phyloP scores from a whole-genome alignment of 2,797 vertebrate genomes.

The Hippoglossus hippoglossus region DNA sequence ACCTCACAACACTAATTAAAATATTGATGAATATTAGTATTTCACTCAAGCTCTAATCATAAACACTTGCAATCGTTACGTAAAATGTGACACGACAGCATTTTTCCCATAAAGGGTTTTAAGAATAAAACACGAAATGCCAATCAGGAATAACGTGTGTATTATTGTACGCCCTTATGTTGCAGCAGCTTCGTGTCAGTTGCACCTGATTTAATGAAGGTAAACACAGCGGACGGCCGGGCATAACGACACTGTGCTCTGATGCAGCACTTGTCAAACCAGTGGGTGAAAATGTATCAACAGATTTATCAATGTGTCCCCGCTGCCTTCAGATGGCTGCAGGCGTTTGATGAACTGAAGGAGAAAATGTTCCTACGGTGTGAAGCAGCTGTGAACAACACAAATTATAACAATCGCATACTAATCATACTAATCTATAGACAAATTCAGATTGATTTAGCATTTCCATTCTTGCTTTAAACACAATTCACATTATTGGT shows the following conservation, averaged over 20 bases:
- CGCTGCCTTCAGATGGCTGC: not conserved
- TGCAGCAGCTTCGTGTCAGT: not conserved
- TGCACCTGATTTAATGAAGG: not conserved
- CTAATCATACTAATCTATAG: not conserved
- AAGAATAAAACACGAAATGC: not conserved
- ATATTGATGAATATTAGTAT: no score
- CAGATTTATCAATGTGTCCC: constrained; percentile 1
- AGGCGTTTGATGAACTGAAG: not conserved
- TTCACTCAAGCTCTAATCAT: not conserved
- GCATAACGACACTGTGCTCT: not conserved
- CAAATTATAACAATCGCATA: not conserved
- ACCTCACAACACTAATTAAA: not conserved
- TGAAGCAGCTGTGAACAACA: not conserved
- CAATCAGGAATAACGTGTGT: not conserved
- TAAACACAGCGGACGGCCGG: not conserved
- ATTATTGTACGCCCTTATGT: not conserved
- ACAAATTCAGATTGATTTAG: not conserved
- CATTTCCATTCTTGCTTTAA: not conserved
- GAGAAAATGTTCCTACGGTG: not conserved
- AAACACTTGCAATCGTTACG: no score
- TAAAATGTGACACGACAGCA: not conserved
- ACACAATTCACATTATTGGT: not conserved
- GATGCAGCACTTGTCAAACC: not conserved
- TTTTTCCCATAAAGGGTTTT: not conserved
- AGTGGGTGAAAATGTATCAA: not conserved